Base-by-base conservation (phyloP, 35 echinoderm and acorn worm genomes). In the Anneissia japonica region DNA sequence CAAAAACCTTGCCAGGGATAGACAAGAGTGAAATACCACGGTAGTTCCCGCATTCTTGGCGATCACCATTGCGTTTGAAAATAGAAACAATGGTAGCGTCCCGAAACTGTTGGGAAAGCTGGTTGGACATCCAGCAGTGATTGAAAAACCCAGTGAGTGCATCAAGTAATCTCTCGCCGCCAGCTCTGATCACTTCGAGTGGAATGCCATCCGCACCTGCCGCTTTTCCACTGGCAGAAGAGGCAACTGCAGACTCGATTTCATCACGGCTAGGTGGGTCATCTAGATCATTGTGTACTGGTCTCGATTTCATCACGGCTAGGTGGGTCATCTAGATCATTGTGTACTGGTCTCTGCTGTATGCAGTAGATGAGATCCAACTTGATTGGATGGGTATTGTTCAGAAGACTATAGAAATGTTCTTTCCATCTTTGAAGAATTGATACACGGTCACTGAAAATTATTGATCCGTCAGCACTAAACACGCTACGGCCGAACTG, bases 51-150 rank as follows among this genome's bases (percentile, higher is more conserved):
- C 74, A 86, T 77, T 77, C 73, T 34, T 34, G 23, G 35, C 35
- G 35, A 30, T 86, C 84, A 11, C 84, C 84, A 37, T 86, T 86
- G 33, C 17, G 45, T 33, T 83, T 83, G 81, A 46, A 83, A 21
- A 83, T 46, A 16, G 40, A 26, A 30, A 83, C 81, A 51, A 41
- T 83, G 19, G 45, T 46, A 26, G 37, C 81, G 56, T 83, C 28
- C 28, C 28, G 13, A 13, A 64, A 28, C 12, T 64, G 12, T 64
- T 64, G 13, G 28, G 51, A 28, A 14, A 64, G 13, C 13, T 14
- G 12, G 13, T 64, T 28, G 13, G 13, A 64, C 13, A 64, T 14
- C 28, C 13, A 28, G 51, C 51, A 64, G 13, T 13, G 13, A 64
- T 64, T 64, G 28, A 64, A 64, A 64, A 64, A 13, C 12, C 28